Conservation (phyloP, 2,888 invertebrate species). For the Campopleginae sp. region DNA sequence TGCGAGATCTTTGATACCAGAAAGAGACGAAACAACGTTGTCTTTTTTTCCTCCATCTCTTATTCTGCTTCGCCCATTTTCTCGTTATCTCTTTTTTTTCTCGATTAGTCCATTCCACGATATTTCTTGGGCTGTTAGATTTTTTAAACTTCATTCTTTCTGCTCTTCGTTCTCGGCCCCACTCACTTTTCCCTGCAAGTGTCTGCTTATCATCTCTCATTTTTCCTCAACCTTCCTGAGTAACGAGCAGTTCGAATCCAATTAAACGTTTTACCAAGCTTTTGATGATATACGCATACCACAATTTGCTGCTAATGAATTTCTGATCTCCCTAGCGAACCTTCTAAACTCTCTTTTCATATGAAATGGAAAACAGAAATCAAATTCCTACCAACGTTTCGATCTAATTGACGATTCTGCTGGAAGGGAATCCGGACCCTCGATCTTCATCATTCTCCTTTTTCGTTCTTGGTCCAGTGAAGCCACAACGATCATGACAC, state of each 20-base stretch:
- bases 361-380: not conserved
- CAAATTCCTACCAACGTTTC: not conserved
- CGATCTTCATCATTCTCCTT: not conserved
- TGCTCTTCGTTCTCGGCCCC: not conserved
- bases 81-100: conserved; percentile 21
- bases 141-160: not conserved
- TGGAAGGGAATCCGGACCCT: no score
- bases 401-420: not conserved
- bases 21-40: conserved; percentile 47
- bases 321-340: conserved; percentile 15
- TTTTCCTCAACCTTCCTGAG: not conserved
- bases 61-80: not conserved
- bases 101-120: not conserved
- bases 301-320: conserved; percentile 38
- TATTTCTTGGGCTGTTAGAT: not conserved
- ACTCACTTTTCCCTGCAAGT: not conserved
- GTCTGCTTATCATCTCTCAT: not conserved
- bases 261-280: conserved; percentile 18
- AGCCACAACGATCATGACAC: not conserved
- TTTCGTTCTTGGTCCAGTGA: not conserved
- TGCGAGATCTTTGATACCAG: conserved; percentile 66
- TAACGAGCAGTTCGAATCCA: conserved; percentile 27
- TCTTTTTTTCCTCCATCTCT: conserved; percentile 18
- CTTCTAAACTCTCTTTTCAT: not conserved
- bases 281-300: conserved; percentile 7